Percentiles rank a stretch among this genome's conserved stretches.
These are phyloP conservation scores for Corythoichthys intestinalis DNA, from an alignment of 2,113 vertebrate genomes.

Conservation along the genomic window DNA sequence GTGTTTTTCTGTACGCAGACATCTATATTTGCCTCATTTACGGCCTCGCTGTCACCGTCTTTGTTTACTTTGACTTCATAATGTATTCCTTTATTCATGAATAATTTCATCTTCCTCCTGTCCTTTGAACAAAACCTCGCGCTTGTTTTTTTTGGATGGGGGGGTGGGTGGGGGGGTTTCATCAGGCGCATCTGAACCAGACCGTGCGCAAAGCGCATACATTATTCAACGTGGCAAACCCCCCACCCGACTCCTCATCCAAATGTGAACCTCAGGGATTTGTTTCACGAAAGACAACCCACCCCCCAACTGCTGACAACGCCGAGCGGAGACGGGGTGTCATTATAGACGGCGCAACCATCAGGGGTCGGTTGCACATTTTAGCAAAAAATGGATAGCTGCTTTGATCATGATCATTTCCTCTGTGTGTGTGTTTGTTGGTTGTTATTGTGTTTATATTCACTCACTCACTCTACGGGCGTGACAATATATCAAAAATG, in stretches of 20 bases:
- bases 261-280: conserved; percentile 33
- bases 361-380: conserved; percentile 39
- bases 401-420: conserved; percentile 61
- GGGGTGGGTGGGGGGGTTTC: conserved; percentile 6
- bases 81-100: conserved; percentile 27
- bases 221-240: conserved; percentile 41
- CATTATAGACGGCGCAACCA: conserved; percentile 26
- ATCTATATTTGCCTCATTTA: not conserved
- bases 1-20: not conserved
- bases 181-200: conserved; percentile 10
- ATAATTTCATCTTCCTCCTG: conserved; percentile 7
- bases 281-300: conserved; percentile 12
- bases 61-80: conserved; percentile 20
- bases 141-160: not conserved
- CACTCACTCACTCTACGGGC: conserved; percentile 13
- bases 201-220: conserved; percentile 5
- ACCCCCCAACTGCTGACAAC: not conserved
- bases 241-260: not conserved
- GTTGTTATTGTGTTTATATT: conserved; percentile 1
- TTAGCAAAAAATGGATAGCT: conserved; percentile 36
- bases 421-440: conserved; percentile 7
- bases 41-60: not conserved
- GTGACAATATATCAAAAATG: too few species aligned
- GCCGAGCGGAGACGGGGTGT: conserved; percentile 21
- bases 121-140: conserved; percentile 8